A percentile compares a stretch with the other conserved stretches of the same genome.
Conservation (phyloP, 2,888 invertebrate genomes). For the Abrostola tripartita region DNA sequence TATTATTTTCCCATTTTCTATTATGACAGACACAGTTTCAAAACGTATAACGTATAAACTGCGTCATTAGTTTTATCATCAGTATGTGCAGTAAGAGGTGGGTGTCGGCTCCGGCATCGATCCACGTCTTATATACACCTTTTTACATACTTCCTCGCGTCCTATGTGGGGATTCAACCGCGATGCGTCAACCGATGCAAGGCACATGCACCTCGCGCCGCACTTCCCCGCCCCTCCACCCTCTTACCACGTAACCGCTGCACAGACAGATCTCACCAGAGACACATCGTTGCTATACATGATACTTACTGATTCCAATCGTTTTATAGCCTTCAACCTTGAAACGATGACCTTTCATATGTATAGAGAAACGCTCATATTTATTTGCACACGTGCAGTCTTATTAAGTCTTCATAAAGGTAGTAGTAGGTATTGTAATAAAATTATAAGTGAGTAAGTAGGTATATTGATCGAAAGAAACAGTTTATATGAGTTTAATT, state of each 20-base stretch:
- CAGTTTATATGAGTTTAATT: neutral
- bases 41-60: slow-evolving; percentile 13
- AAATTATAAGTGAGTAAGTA: neutral
- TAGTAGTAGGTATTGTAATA: slow-evolving; percentile 9
- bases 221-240: slow-evolving; percentile 53
- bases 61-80: slow-evolving; percentile 49
- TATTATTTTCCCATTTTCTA: neutral
- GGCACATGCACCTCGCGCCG: slow-evolving; percentile 77
- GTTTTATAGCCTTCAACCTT: slow-evolving; percentile 70
- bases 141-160: slow-evolving; percentile 84
- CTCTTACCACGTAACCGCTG: slow-evolving; percentile 53
- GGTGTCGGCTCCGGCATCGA: slow-evolving; percentile 82
- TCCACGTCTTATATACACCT: slow-evolving; percentile 83
- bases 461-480: neutral
- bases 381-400: slow-evolving; percentile 43
- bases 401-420: slow-evolving; percentile 19
- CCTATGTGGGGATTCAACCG: slow-evolving; percentile 85
- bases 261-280: slow-evolving; percentile 63
- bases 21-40: neutral
- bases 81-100: slow-evolving; percentile 59
- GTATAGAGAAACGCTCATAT: slow-evolving; percentile 53
- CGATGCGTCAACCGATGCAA: slow-evolving; percentile 86
- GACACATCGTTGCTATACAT: slow-evolving; percentile 58
- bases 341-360: slow-evolving; percentile 70
- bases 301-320: slow-evolving; percentile 66